These are phyloP conservation scores for Atopsyche davidsoni DNA, from an alignment of 1,140 invertebrate genomes.

Conservation along the genomic window DNA sequence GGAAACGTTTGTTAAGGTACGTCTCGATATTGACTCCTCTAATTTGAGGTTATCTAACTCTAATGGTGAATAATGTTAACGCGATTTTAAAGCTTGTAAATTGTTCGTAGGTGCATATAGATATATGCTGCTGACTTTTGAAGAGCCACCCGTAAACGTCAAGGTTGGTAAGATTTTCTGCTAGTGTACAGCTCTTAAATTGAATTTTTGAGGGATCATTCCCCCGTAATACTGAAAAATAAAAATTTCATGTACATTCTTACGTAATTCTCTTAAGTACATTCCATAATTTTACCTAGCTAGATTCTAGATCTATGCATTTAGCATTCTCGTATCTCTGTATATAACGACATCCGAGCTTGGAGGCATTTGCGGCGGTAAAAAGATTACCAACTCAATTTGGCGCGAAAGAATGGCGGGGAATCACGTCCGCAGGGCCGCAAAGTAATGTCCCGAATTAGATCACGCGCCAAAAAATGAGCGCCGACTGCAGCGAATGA, in stretches of 20 bases:
- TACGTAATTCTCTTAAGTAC: too few species aligned
- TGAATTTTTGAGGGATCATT: conserved; percentile 10
- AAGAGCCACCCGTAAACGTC: conserved; percentile 95
- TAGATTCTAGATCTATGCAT: too few species aligned
- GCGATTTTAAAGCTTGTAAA: conserved; percentile 22
- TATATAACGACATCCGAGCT: too few species aligned
- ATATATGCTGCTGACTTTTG: conserved; percentile 97
- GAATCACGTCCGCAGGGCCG: conserved; percentile 26
- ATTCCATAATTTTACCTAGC: too few species aligned
- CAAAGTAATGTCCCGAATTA: conserved; percentile 28
- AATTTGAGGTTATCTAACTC: conserved; percentile 25
- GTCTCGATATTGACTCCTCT: conserved; percentile 33
- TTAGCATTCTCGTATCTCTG: too few species aligned
- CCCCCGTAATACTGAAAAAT: too few species aligned
- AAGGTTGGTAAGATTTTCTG: conserved; percentile 62
- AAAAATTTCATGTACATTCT: too few species aligned
- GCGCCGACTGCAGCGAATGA: conserved; percentile 26
- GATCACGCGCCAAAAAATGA: conserved; percentile 30
- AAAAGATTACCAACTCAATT: conserved; percentile 30
- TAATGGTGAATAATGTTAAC: conserved; percentile 14
- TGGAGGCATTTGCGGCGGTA: conserved; percentile 3
- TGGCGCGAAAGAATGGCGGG: conserved; percentile 20
- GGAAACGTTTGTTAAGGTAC: conserved; percentile 96
- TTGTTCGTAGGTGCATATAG: conserved; percentile 78
- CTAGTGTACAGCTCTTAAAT: conserved; percentile 15